A percentile compares a stretch with the other conserved stretches of the same genome.
These are phyloP conservation scores for Scatophagus argus DNA, from an alignment of 2,113 vertebrate species.

Conservation along the genomic window DNA sequence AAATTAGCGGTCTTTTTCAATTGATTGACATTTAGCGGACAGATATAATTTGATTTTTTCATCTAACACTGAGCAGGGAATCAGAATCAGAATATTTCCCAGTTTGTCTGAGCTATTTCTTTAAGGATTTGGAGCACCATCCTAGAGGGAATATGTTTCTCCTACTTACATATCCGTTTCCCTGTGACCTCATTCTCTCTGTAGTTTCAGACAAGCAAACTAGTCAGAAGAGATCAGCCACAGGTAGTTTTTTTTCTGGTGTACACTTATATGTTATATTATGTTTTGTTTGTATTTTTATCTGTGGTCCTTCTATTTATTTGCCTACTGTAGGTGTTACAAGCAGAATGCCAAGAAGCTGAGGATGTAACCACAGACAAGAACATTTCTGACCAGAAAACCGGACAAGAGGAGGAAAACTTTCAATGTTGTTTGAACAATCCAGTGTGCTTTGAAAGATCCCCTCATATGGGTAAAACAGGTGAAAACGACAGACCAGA, in stretches of 20 bases:
- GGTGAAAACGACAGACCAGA: not conserved
- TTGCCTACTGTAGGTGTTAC: constrained; percentile 49
- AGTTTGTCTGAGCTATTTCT: not conserved
- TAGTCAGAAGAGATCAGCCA: not conserved
- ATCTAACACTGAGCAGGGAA: not conserved
- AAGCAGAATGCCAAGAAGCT: constrained; percentile 13
- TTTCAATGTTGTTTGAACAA: not conserved
- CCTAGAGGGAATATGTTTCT: not conserved
- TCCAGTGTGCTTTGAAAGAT: not conserved
- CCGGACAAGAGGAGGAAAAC: constrained; percentile 15
- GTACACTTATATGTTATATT: not conserved
- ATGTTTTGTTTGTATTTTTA: not conserved
- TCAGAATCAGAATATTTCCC: not conserved
- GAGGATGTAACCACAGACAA: not conserved
- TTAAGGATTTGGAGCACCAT: constrained; percentile 17
- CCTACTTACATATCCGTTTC: not conserved
- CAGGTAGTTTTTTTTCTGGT: not conserved
- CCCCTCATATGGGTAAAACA: not conserved
- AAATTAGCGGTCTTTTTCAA: not conserved
- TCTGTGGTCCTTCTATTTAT: not conserved
- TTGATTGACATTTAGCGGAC: not conserved
- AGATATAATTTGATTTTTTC: not conserved
- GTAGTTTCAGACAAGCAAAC: not conserved
- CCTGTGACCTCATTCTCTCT: constrained; percentile 1
- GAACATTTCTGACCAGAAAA: not conserved